Evolutionary conservation across 2,888 invertebrate species (phyloP).

Genomic region (Xestia xanthographa): DNA sequence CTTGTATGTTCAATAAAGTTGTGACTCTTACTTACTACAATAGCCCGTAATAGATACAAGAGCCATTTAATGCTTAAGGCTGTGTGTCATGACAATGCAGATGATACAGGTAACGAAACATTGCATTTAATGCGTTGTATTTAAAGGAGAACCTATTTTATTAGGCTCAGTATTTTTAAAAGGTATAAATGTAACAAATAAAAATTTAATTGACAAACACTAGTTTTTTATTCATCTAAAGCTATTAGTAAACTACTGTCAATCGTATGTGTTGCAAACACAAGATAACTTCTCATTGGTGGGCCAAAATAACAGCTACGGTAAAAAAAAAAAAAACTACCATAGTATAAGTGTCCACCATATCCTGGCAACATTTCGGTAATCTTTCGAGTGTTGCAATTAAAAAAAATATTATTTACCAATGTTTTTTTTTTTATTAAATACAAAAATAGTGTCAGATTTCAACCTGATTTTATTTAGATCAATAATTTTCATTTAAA

Average conservation of each 20-base stretch:
- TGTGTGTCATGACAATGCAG: conserved; percentile 56
- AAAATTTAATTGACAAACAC: too few species aligned
- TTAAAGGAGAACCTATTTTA: conserved; percentile 47
- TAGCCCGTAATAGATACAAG: background rate
- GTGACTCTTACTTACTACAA: background rate
- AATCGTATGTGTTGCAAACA: background rate
- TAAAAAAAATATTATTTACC: background rate
- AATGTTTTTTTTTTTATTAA: background rate
- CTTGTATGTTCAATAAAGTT: background rate
- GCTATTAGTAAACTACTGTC: background rate
- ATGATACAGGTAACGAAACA: conserved; percentile 40
- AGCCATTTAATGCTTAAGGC: conserved; percentile 16
- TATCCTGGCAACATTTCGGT: background rate
- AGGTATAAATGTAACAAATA: background rate
- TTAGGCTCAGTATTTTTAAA: conserved; percentile 2
- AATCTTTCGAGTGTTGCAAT: background rate
- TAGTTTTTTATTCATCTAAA: background rate
- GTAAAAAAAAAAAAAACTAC: background rate
- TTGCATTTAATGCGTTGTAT: conserved; percentile 72
- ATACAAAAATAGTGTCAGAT: background rate
- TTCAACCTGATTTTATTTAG: background rate
- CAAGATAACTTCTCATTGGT: background rate
- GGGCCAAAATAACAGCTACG: background rate
- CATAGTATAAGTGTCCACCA: background rate
- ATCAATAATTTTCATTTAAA: background rate